Percentiles rank a stretch among this genome's conserved stretches.
Conservation (phyloP, 2,113 vertebrate species). For the Apodemus sylvaticus region DNA sequence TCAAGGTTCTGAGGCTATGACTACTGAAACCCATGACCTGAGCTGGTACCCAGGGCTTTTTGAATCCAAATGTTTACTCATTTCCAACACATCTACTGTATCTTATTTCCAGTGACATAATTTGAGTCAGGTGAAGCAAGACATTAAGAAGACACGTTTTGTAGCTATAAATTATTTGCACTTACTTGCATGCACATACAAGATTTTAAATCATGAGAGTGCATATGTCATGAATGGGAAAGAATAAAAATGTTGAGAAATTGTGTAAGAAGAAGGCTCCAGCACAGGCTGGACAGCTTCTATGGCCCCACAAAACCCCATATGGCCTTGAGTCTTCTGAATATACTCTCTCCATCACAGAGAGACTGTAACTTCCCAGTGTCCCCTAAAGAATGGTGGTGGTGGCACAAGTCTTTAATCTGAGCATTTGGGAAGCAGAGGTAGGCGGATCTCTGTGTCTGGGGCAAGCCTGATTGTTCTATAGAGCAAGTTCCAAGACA, state of each 20-base stretch:
- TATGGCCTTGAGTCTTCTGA: neutral
- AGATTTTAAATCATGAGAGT: neutral
- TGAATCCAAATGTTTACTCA: constrained; percentile 57
- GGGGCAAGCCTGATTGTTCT: neutral
- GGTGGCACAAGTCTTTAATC: neutral
- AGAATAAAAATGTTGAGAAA: neutral
- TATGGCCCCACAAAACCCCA: neutral
- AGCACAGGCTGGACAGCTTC: neutral
- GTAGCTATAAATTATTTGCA: neutral
- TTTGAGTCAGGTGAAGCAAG: neutral
- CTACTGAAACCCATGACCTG: neutral
- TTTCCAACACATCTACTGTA: constrained; percentile 45
- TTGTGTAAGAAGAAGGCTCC: neutral
- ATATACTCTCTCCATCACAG: neutral
- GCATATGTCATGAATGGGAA: neutral
- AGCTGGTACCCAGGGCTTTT: neutral
- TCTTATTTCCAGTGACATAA: neutral
- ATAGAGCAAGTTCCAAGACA: neutral
- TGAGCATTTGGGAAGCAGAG: neutral
- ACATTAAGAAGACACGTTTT: neutral
- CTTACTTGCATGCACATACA: neutral
- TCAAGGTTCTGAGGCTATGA: neutral
- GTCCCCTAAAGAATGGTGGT: neutral
- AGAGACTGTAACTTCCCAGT: neutral
- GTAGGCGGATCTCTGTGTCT: neutral